Evolutionary conservation across 1,140 invertebrate genomes (phyloP).

Genomic region (Rhyzopertha dominica): DNA sequence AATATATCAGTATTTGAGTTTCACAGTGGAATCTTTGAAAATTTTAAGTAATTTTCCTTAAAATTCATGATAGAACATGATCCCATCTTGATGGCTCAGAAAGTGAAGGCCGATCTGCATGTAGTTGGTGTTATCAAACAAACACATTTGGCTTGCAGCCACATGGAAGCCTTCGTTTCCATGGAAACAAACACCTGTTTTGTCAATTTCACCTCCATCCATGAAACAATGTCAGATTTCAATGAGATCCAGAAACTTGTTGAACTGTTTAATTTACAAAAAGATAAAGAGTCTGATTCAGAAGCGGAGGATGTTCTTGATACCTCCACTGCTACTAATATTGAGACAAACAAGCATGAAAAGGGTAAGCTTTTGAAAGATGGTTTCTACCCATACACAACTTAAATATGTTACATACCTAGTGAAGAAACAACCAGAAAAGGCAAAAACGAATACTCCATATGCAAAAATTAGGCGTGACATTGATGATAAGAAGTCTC

Average conservation of each 20-base stretch:
- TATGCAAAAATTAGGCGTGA: conserved; percentile 25
- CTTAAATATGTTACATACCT: neutral
- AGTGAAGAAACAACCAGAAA: neutral
- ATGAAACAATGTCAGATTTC: conserved; percentile 20
- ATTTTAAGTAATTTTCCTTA: no score
- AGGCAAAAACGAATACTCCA: conserved; percentile 25
- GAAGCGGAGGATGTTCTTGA: conserved; percentile 15
- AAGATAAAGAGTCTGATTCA: conserved; percentile 13
- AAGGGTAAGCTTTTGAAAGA: conserved; percentile 3
- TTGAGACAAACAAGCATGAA: neutral
- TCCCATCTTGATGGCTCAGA: no score
- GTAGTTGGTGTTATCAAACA: no score
- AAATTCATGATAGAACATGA: no score
- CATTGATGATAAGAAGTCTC: conserved; percentile 9
- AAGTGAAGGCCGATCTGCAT: no score
- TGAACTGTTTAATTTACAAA: conserved; percentile 23
- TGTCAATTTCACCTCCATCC: no score
- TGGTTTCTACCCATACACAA: neutral
- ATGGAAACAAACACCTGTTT: no score
- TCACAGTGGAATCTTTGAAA: no score
- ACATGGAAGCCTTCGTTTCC: no score
- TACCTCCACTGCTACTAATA: no score
- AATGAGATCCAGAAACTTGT: conserved; percentile 26
- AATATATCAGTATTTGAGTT: no score
- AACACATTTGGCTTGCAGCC: no score